These are phyloP conservation scores for Araneus ventricosus DNA, from an alignment of 1,140 invertebrate species.

Conservation along the genomic window DNA sequence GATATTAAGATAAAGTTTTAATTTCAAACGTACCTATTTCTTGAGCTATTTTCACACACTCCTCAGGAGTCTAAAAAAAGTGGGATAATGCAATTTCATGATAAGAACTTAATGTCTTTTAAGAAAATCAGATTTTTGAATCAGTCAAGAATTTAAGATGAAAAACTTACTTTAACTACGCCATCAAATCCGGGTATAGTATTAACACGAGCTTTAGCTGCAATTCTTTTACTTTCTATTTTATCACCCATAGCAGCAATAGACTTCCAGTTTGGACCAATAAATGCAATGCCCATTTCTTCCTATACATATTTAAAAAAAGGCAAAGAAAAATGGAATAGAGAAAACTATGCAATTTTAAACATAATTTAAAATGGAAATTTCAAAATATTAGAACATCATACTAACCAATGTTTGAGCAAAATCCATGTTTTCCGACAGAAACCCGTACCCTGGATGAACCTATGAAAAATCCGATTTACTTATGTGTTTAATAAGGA, in stretches of 20 bases:
- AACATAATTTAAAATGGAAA: neutral
- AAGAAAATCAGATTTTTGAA: neutral
- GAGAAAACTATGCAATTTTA: too few species aligned
- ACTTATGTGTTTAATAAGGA: too few species aligned
- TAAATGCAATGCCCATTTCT: conserved; percentile 82
- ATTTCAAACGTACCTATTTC: conserved; percentile 81
- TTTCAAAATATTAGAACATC: neutral
- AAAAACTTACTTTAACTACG: conserved; percentile 79
- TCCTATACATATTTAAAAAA: conserved; percentile 17
- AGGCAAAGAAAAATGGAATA: neutral
- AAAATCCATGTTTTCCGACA: conserved; percentile 88
- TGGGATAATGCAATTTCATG: neutral
- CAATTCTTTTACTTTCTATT: conserved; percentile 85
- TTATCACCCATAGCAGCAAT: conserved; percentile 89
- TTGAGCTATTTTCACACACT: conserved; percentile 84
- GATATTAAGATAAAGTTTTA: neutral
- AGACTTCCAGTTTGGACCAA: conserved; percentile 85
- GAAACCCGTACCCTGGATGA: conserved; percentile 87
- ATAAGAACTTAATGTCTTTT: neutral
- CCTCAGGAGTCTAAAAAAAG: conserved; percentile 82
- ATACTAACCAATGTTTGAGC: conserved; percentile 82
- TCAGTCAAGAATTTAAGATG: neutral
- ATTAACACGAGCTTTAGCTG: conserved; percentile 85
- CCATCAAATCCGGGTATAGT: conserved; percentile 84
- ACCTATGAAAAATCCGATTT: too few species aligned